phyloP scores from a whole-genome alignment of 1,140 invertebrate genomes.

The Camponotus vicinus region DNA sequence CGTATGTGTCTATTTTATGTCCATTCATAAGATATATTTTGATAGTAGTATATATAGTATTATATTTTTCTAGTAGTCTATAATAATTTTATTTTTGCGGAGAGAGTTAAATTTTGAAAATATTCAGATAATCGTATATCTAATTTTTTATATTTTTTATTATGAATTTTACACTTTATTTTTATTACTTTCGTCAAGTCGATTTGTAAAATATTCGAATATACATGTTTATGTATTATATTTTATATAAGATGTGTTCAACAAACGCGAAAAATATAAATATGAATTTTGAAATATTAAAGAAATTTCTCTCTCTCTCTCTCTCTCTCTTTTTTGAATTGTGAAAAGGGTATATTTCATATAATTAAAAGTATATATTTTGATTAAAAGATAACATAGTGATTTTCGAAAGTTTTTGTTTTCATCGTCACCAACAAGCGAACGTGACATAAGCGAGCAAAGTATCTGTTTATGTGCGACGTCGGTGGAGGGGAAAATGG shows the following conservation, averaged over 20 bases:
- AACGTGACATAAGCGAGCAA: neutral
- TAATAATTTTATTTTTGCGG: neutral
- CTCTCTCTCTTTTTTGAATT: neutral
- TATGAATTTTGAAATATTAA: neutral
- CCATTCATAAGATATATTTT: neutral
- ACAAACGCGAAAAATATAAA: neutral
- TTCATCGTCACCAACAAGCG: neutral
- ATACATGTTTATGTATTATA: too few relatives aligned
- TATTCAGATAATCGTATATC: neutral
- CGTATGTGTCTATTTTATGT: constrained; percentile 9
- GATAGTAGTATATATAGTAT: too few relatives aligned
- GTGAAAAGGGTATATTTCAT: neutral
- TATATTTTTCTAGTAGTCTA: too few relatives aligned
- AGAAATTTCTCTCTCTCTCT: neutral
- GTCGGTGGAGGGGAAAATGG: constrained; percentile 16
- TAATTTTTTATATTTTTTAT: neutral
- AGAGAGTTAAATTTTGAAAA: constrained; percentile 4
- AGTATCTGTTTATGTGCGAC: neutral
- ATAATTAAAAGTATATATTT: neutral
- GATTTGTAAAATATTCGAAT: neutral
- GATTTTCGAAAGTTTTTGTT: neutral
- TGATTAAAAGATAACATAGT: neutral
- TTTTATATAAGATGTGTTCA: too few relatives aligned
- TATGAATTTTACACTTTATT: neutral
- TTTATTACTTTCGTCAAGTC: neutral